phyloP scores from a whole-genome alignment of 2,113 vertebrate species.

The Oryzias curvinotus region DNA sequence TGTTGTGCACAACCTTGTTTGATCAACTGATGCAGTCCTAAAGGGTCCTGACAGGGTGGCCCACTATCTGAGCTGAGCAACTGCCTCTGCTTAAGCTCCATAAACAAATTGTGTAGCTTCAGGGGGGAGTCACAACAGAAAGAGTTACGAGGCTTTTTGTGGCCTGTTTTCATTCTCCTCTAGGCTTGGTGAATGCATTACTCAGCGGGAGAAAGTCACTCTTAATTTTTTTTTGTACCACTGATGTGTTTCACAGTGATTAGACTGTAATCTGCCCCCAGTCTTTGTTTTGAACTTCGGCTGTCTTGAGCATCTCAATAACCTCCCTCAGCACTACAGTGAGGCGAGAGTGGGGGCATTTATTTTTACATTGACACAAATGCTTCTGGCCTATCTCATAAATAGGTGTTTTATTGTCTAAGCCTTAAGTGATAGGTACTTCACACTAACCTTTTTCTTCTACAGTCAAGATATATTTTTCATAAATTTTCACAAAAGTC shows the following conservation, averaged over 20 bases:
- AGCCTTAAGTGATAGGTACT: too few relatives aligned
- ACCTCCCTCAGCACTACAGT: slow-evolving; percentile 17
- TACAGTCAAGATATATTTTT: too few relatives aligned
- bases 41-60: slow-evolving; percentile 57
- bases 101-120: slow-evolving; percentile 63
- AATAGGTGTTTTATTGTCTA: too few relatives aligned
- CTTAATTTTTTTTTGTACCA: slow-evolving; percentile 56
- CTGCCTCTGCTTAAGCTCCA: slow-evolving; percentile 53
- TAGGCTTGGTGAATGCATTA: slow-evolving; percentile 65
- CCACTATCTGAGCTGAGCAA: slow-evolving; percentile 52
- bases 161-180: slow-evolving; percentile 49
- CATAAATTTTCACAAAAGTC: too few relatives aligned
- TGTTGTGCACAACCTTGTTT: slow-evolving; percentile 33
- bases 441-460: too few relatives aligned
- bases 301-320: slow-evolving; percentile 49
- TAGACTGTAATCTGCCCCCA: slow-evolving; percentile 64
- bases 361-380: slow-evolving; percentile 21
- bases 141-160: slow-evolving; percentile 53
- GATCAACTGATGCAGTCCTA: slow-evolving; percentile 56
- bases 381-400: neutral
- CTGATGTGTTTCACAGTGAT: slow-evolving; percentile 69
- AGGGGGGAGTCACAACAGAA: slow-evolving; percentile 45
- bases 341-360: slow-evolving; percentile 11
- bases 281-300: slow-evolving; percentile 52
- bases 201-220: slow-evolving; percentile 45